Percentiles rank a stretch among this genome's conserved stretches.
phyloP scores from a whole-genome alignment of 2,888 invertebrate species.

The Eurytoma californica region DNA sequence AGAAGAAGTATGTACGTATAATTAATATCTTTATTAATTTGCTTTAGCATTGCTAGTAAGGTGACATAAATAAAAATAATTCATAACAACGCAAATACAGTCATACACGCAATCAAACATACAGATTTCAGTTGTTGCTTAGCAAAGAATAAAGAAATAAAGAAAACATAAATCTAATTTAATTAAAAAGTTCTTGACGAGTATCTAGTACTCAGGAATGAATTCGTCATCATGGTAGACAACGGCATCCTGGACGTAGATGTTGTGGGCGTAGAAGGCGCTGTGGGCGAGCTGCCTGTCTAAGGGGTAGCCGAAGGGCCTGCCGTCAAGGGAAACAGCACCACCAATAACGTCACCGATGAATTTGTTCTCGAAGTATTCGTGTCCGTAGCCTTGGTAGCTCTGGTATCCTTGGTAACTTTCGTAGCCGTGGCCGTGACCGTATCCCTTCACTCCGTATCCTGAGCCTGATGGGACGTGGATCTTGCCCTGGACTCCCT shows the following conservation, averaged over 20 bases:
- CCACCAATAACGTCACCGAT: conserved; percentile 69
- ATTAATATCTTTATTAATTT: conserved; percentile 28
- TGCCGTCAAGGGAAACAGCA: conserved; percentile 75
- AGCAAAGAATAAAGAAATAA: conserved; percentile 16
- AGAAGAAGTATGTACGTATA: conserved; percentile 22
- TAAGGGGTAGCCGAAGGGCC: conserved; percentile 78
- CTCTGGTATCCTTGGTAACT: conserved; percentile 50
- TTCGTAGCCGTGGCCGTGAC: conserved; percentile 48
- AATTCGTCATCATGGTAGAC: conserved; percentile 76
- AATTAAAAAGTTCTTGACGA: neutral
- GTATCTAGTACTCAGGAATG: conserved; percentile 40
- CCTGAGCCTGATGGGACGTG: neutral
- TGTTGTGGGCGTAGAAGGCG: conserved; percentile 74
- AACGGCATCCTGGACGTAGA: conserved; percentile 76
- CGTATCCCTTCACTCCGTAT: neutral
- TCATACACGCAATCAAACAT: neutral
- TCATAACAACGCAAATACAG: conserved; percentile 22
- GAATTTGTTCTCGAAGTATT: conserved; percentile 65
- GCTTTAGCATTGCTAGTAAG: conserved; percentile 1
- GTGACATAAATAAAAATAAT: neutral
- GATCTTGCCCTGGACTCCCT: neutral
- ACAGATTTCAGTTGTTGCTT: neutral
- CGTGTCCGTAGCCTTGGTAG: conserved; percentile 62
- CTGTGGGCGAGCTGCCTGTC: conserved; percentile 76
- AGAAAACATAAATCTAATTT: conserved; percentile 28